Base-by-base conservation (phyloP, 1,140 invertebrate species). In the Papilio aristodemus region DNA sequence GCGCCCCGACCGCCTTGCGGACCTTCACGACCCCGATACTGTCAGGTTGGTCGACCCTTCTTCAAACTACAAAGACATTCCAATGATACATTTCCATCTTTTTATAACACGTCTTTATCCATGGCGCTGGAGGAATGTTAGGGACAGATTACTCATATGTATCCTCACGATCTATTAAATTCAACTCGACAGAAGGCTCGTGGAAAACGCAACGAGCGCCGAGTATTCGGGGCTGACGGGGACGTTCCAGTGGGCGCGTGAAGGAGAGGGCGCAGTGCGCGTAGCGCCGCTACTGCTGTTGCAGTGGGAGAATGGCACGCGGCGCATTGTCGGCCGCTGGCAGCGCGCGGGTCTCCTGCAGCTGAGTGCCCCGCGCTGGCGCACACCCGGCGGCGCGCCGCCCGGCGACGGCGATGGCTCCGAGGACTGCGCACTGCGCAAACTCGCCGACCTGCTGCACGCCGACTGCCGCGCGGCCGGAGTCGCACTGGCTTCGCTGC, bases 401-500 rank as follows among this genome's bases (percentile, higher is more conserved):
- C 96, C 96, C 0, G 92, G 93, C 54, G 96, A 97, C 86, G 96
- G 96, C 7, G n/a, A n/a, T n/a, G 92, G 58, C 58, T 11, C 93
- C 0, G 92, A 93, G 70, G 79, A 77, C 27, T 98, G 97, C 83
- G 86, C 93, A 0, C 81, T 95, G 85, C 82, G 95, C n/a, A 80
- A 91, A 2, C 84, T 97, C 11, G 94, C 96, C 0, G 92, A 93
- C 25, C 71, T 93, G 0, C 90, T 98, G 4, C 87, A 93, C 68
- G 93, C 95, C 0, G 92, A 92, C 8, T 98, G 97, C 90, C 94
- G 95, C 75, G 92, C 93, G 1, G 95, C 96, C 0, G 93, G 96
- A 27, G 92, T 96, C 0, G 91, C 96, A 9, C 93, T 95, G 9
- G 96, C 96, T 72, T 86, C 96, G 1, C 88, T 96, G 7, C 93